These are phyloP conservation scores for Dynastes grantii DNA, from an alignment of 2,888 invertebrate genomes.

Conservation along the genomic window DNA sequence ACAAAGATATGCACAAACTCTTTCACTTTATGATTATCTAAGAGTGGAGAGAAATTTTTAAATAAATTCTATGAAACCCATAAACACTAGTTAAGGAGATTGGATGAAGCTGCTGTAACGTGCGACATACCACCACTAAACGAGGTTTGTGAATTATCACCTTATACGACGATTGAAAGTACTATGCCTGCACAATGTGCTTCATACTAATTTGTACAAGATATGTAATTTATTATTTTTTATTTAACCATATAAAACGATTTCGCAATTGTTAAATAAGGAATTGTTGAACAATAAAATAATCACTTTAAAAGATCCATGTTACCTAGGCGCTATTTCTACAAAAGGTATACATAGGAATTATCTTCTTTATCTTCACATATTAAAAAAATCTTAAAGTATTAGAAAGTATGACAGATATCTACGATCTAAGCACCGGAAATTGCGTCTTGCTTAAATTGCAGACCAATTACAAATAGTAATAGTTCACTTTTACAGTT, in stretches of 20 bases:
- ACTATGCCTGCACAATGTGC: no score
- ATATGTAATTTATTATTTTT: neutral
- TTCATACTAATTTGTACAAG: neutral
- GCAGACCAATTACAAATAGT: neutral
- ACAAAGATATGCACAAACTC: no score
- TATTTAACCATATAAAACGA: no score
- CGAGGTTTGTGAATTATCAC: neutral
- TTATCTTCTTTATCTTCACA: neutral
- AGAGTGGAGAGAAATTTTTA: no score
- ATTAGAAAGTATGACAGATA: neutral
- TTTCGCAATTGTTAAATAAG: constrained; percentile 1
- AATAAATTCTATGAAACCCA: no score
- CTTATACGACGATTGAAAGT: neutral
- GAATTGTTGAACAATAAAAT: neutral
- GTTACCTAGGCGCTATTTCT: neutral
- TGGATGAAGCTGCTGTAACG: no score
- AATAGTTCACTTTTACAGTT: neutral
- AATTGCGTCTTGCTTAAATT: neutral
- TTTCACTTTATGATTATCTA: no score
- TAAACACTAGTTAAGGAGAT: no score
- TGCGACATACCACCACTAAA: no score
- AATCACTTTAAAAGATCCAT: neutral
- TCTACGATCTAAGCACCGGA: neutral
- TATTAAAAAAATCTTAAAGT: neutral
- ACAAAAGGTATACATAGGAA: neutral